Evolutionary conservation across 2,888 invertebrate genomes (phyloP), one percentile per base, ranked within the genome.

Genomic region (Poecilobothrus nobilitatus): DNA sequence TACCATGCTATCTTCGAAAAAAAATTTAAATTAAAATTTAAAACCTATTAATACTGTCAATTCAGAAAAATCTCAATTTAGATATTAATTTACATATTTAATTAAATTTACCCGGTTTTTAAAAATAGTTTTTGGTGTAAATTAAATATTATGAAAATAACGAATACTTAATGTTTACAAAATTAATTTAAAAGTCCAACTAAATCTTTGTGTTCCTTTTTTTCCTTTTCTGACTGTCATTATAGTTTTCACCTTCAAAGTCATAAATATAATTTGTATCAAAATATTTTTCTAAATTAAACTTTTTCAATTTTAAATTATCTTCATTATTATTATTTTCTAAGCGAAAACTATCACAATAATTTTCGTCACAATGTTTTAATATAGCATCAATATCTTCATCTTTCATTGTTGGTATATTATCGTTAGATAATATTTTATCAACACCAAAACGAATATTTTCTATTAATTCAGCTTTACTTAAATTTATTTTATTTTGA

Each of bases 361-460:
- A 95, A 85, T 91, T 92, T 7, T 83, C 83, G 83, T 96, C 95
- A 69, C 95, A 95, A 76, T 91, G 91, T 74, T 89, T 87, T 73
- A 97, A 81, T 77, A 97, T 95, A 7, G 87, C 86, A 75, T 97
- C 97, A 74, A 97, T 95, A 77, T 97, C 95, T 76, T 96, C 95
- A 76, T 97, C 97, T 0, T 94, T 95, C 71, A 97, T 93, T 76
- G 93, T 95, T 0, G 94, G 6, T 6, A 18, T 94, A 76, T 92
- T 92, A 76, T 95, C 96, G 0, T 95, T 94, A 0, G 95, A 94
- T 81, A 97, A 97, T 12, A 97, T 95, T 76, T 96, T 94, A 80
- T 96, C 94, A n/a, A 96, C 96, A 12, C 96, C 97, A 77, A 97
- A 95, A 69, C 97, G 84, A 79, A 97, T 97, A 92, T 97, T 97